Conservation (phyloP, 1,140 invertebrate species). For the Panagrolaimus sp. region DNA sequence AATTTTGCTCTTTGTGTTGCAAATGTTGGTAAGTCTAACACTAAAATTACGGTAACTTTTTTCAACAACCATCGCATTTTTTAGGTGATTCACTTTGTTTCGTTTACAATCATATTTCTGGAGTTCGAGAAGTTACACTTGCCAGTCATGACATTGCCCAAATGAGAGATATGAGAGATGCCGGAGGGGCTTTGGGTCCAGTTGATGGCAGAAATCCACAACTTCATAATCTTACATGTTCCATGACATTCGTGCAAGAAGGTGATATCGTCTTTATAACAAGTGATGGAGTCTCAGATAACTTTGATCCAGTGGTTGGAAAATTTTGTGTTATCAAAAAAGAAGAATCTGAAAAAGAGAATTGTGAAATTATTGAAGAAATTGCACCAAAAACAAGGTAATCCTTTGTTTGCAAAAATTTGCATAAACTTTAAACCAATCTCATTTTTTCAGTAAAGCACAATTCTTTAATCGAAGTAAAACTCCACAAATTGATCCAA, state of each 20-base stretch:
- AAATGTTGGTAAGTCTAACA: too few relatives aligned
- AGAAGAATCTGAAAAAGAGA: constrained; percentile 32
- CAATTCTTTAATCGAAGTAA: constrained; percentile 18
- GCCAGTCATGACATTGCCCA: constrained; percentile 82
- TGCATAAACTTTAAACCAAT: too few relatives aligned
- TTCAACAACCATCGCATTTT: too few relatives aligned
- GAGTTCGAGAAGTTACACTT: constrained; percentile 68
- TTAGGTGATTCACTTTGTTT: constrained; percentile 82
- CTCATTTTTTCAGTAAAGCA: background rate
- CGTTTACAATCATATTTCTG: constrained; percentile 74
- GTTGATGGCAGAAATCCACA: constrained; percentile 82
- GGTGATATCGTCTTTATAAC: constrained; percentile 81
- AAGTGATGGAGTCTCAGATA: constrained; percentile 84
- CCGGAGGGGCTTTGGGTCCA: constrained; percentile 79
- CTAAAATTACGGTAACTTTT: too few relatives aligned
- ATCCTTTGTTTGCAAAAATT: background rate
- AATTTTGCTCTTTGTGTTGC: constrained; percentile 77
- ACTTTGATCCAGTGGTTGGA: constrained; percentile 87
- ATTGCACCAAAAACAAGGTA: too few relatives aligned
- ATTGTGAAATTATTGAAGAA: constrained; percentile 1
- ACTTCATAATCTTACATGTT: constrained; percentile 80
- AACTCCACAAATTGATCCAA: constrained; percentile 3
- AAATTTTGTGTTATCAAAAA: constrained; percentile 73
- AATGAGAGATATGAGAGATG: constrained; percentile 84
- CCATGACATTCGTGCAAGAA: constrained; percentile 74